phyloP scores from a whole-genome alignment of 2,113 vertebrate genomes.

The Platycercus adscitus region DNA sequence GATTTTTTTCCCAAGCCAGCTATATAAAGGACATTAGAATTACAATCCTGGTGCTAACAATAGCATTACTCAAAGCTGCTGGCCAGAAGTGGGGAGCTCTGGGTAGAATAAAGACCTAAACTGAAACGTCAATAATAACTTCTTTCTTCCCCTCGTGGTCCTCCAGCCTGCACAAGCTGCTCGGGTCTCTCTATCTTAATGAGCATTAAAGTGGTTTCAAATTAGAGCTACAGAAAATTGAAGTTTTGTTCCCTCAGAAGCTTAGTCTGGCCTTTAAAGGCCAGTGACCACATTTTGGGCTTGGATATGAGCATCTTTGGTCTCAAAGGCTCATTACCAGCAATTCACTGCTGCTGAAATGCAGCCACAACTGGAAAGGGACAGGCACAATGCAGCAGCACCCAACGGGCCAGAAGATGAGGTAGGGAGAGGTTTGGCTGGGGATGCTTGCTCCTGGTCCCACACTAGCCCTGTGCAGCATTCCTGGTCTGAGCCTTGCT shows the following conservation, averaged over 20 bases:
- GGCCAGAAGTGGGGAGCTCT: background rate
- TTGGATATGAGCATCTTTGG: constrained; percentile 8
- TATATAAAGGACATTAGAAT: constrained; percentile 20
- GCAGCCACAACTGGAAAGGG: background rate
- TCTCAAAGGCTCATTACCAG: background rate
- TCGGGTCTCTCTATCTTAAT: background rate
- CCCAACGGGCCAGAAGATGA: fast-evolving
- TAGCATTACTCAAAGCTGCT: background rate
- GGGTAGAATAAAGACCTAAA: constrained; percentile 23
- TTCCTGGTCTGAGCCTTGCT: fast-evolving
- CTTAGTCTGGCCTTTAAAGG: constrained; percentile 19
- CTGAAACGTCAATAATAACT: constrained; percentile 32
- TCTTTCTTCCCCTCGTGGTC: background rate
- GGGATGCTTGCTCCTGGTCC: background rate
- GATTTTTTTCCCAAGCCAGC: background rate
- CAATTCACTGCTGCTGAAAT: background rate
- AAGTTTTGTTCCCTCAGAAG: background rate
- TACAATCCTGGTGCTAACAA: constrained; percentile 1
- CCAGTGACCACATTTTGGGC: background rate
- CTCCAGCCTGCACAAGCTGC: background rate
- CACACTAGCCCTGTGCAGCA: fast-evolving
- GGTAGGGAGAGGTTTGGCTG: background rate
- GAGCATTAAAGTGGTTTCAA: constrained; percentile 39
- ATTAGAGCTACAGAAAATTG: constrained; percentile 39
- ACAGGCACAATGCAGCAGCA: fast-evolving